Conservation (phyloP, 2,113 vertebrate species). For the Hiodon alosoides region DNA sequence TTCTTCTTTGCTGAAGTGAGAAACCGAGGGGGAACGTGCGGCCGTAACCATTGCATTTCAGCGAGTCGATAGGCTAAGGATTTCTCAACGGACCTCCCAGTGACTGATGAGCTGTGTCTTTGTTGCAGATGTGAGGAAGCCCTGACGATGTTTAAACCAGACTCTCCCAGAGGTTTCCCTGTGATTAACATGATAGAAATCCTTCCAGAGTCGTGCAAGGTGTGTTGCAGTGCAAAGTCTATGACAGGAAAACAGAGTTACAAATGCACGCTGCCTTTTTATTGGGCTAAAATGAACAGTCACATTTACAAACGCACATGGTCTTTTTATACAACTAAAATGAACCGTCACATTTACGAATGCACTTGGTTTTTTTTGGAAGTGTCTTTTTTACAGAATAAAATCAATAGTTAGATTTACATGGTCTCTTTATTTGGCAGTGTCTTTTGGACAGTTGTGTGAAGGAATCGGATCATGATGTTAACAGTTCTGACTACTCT, state of each 20-base stretch:
- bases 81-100: too few relatives aligned
- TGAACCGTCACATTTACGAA: too few relatives aligned
- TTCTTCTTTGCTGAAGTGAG: too few relatives aligned
- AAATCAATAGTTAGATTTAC: neutral
- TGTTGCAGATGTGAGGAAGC: constrained; percentile 70
- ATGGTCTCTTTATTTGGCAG: constrained; percentile 41
- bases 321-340: too few relatives aligned
- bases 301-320: too few relatives aligned
- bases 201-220: constrained; percentile 76
- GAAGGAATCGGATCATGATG: constrained; percentile 69
- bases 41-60: too few relatives aligned
- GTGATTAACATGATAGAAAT: constrained; percentile 74
- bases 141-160: constrained; percentile 57
- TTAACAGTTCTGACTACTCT: constrained; percentile 64
- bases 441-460: constrained; percentile 76
- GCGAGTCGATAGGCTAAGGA: too few relatives aligned
- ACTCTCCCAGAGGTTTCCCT: constrained; percentile 63
- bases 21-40: neutral
- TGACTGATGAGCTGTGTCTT: neutral
- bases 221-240: constrained; percentile 39
- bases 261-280: too few relatives aligned
- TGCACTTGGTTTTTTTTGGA: too few relatives aligned
- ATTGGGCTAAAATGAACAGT: too few relatives aligned
- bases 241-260: neutral
- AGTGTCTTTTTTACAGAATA: too few relatives aligned